A percentile compares a stretch with the other conserved stretches of the same genome.
Conservation (phyloP, 2,797 vertebrate genomes). For the Rhinella marina region DNA sequence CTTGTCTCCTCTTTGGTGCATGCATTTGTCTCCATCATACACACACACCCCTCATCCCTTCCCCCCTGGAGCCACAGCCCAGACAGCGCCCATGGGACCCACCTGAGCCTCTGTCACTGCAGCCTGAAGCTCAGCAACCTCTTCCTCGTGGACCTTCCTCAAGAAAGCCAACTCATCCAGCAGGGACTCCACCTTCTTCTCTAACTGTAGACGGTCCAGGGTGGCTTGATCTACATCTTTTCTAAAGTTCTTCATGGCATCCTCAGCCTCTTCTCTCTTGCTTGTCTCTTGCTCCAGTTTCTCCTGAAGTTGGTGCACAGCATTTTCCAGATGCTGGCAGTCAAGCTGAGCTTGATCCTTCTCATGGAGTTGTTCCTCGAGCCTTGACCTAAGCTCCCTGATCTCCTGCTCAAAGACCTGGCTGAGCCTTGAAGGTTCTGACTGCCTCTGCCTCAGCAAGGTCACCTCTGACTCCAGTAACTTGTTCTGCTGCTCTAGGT, state of each 20-base stretch:
- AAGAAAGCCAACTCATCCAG: constrained; percentile 85
- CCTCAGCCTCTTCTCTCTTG: constrained; percentile 81
- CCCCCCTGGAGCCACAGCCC: constrained; percentile 37
- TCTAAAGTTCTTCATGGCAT: constrained; percentile 76
- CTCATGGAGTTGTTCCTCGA: constrained; percentile 77
- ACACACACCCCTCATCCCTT: background rate
- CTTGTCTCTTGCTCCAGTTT: constrained; percentile 75
- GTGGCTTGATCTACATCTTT: constrained; percentile 84
- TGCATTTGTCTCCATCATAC: background rate
- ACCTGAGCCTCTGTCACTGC: constrained; percentile 58
- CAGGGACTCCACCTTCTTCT: constrained; percentile 83
- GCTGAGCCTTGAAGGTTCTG: constrained; percentile 77
- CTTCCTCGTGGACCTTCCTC: constrained; percentile 84
- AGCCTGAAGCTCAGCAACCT: constrained; percentile 74
- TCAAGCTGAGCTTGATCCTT: constrained; percentile 78
- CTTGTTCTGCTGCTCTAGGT: constrained; percentile 81
- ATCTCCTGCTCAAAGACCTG: constrained; percentile 78
- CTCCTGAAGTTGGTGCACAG: constrained; percentile 78
- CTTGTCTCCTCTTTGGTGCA: background rate
- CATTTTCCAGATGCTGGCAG: constrained; percentile 72
- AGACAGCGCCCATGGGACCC: constrained; percentile 20
- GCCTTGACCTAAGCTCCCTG: constrained; percentile 75
- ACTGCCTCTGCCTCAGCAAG: constrained; percentile 73
- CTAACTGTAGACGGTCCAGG: constrained; percentile 79
- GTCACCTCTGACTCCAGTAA: constrained; percentile 79